Evolutionary conservation across 2,888 invertebrate genomes (phyloP).

Genomic region (Noctua janthina): DNA sequence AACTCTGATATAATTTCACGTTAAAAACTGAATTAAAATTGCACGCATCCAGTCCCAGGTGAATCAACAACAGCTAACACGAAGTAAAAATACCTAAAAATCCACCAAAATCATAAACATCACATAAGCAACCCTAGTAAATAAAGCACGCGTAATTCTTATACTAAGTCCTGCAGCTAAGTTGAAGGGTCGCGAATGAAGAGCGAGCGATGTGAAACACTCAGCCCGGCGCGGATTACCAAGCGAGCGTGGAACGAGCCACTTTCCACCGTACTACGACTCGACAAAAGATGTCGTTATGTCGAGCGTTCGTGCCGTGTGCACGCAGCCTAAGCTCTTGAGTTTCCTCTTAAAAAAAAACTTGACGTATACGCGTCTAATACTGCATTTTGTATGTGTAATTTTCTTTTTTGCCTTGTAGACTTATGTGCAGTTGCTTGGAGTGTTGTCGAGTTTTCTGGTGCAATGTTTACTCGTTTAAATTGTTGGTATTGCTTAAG

Average conservation of each 20-base stretch:
- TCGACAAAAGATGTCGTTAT: conserved; percentile 85
- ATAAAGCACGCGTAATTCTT: conserved; percentile 59
- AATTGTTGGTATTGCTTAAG: conserved; percentile 14
- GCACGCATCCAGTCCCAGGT: background rate
- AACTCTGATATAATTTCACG: background rate
- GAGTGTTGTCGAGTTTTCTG: conserved; percentile 43
- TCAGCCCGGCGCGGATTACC: conserved; percentile 81
- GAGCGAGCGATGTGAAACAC: conserved; percentile 82
- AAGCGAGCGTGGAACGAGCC: conserved; percentile 67
- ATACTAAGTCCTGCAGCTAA: conserved; percentile 68
- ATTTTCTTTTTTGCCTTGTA: conserved; percentile 52
- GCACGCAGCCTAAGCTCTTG: conserved; percentile 65
- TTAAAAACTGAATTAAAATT: background rate
- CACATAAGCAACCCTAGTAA: conserved; percentile 36
- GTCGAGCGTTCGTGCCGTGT: conserved; percentile 67
- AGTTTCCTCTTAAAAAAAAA: conserved; percentile 68
- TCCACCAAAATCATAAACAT: conserved; percentile 10
- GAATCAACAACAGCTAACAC: background rate
- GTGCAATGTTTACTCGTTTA: conserved; percentile 38
- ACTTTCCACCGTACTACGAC: conserved; percentile 64
- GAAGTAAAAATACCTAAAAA: conserved; percentile 12
- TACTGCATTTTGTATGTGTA: conserved; percentile 48
- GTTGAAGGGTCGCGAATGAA: conserved; percentile 82
- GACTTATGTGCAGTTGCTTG: conserved; percentile 37
- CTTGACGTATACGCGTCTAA: conserved; percentile 64